phyloP scores from a whole-genome alignment of 2,797 vertebrate species.

The Hirundo rustica region DNA sequence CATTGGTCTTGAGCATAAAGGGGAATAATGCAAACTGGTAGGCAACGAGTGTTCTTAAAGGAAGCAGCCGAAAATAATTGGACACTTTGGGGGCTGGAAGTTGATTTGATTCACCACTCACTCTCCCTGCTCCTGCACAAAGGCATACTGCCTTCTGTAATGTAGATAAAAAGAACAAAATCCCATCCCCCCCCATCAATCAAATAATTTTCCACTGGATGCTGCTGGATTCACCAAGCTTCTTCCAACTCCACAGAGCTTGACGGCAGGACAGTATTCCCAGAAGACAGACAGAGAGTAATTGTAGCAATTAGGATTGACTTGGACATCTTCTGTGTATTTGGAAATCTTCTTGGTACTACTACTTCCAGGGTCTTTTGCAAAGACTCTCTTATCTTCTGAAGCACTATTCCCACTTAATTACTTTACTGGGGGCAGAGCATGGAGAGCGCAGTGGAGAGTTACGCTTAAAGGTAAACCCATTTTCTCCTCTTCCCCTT shows the following conservation, averaged over 20 bases:
- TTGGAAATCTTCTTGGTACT: not conserved
- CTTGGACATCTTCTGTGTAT: not conserved
- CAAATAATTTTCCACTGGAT: not conserved
- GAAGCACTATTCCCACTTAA: not conserved
- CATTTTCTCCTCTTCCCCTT: not conserved
- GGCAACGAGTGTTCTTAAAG: not conserved
- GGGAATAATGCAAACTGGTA: not conserved
- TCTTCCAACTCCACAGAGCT: not conserved
- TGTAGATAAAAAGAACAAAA: not conserved
- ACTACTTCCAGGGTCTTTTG: not conserved
- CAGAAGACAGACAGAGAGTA: not conserved
- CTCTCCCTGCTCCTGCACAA: not conserved
- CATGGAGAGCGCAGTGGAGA: fast-evolving
- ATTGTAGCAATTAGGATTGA: not conserved
- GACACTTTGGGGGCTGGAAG: not conserved
- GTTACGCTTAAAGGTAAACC: fast-evolving
- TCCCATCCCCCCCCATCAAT: too few species aligned
- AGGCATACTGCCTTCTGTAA: not conserved
- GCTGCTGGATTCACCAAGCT: not conserved
- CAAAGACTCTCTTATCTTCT: not conserved
- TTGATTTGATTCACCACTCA: not conserved
- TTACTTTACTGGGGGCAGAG: not conserved
- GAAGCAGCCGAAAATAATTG: not conserved
- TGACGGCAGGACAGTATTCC: not conserved
- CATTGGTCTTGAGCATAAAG: not conserved